Conservation (phyloP, 2,113 vertebrate species). For the Cyphomyrus discorhynchus region DNA sequence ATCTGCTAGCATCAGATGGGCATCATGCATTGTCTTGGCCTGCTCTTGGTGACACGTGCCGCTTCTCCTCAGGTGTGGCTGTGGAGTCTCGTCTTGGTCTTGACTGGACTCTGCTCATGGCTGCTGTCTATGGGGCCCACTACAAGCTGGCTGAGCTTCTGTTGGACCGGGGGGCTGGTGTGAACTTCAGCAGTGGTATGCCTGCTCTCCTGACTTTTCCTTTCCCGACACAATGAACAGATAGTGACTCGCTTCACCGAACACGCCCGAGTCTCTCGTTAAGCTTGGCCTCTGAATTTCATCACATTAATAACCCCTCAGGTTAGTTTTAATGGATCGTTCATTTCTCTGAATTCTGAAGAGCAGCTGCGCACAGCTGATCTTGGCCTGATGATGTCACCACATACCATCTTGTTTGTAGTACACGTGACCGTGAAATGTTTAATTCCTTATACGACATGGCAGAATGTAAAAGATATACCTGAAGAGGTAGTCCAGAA, state of each 20-base stretch:
- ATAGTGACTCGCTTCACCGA: neutral
- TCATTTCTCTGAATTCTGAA: neutral
- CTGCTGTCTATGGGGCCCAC: constrained; percentile 70
- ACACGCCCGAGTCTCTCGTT: neutral
- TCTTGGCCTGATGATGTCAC: neutral
- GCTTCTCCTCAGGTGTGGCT: constrained; percentile 61
- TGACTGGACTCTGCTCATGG: constrained; percentile 90
- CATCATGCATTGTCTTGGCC: neutral
- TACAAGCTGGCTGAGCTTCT: constrained; percentile 70
- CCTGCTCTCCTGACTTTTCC: neutral
- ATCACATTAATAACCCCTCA: neutral
- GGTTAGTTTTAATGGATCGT: neutral
- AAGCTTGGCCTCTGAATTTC: neutral
- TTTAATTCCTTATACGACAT: neutral
- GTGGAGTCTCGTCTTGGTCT: constrained; percentile 72
- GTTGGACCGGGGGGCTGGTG: constrained; percentile 80
- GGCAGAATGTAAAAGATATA: neutral
- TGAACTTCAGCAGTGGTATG: constrained; percentile 82
- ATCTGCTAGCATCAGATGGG: neutral
- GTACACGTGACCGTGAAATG: neutral
- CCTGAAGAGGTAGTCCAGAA: neutral
- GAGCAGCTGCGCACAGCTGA: neutral
- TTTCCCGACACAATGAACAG: neutral
- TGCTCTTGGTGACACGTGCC: neutral
- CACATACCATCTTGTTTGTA: neutral